Percentiles rank a stretch among this genome's conserved stretches.
Evolutionary conservation across 2,888 invertebrate genomes (phyloP).

Genomic region (Thymelicus sylvestris): DNA sequence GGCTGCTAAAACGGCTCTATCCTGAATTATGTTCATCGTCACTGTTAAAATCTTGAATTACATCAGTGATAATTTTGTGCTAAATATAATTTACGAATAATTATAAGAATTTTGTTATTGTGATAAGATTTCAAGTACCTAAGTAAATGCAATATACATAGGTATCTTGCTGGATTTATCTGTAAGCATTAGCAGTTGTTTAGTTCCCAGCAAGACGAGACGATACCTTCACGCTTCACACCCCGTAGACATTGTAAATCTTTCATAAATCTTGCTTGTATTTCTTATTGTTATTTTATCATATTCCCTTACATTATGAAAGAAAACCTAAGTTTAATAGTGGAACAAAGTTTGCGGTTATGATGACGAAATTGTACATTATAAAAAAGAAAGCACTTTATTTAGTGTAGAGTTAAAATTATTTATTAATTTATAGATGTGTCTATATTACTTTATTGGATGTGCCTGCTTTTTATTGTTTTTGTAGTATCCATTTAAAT

Average conservation of each 20-base stretch:
- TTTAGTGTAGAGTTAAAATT: no score
- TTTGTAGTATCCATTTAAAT: no score
- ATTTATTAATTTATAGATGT: no score
- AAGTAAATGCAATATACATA: not conserved
- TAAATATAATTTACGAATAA: not conserved
- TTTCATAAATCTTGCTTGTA: not conserved
- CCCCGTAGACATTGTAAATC: not conserved
- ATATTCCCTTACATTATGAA: no score
- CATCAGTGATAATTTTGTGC: not conserved
- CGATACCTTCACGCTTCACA: not conserved
- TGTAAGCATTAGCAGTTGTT: slow-evolving; percentile 5
- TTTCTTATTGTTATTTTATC: not conserved
- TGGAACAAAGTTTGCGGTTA: no score
- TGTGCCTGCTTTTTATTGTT: no score
- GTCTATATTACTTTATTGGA: no score
- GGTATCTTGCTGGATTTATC: not conserved
- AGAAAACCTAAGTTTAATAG: no score
- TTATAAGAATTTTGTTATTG: not conserved
- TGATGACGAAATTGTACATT: no score
- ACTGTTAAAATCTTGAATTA: slow-evolving; percentile 5
- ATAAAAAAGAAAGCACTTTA: no score
- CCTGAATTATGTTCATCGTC: slow-evolving; percentile 7
- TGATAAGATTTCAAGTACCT: not conserved
- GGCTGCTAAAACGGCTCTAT: not conserved
- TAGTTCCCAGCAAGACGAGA: not conserved